phyloP scores from a whole-genome alignment of 2,113 vertebrate genomes.

The Nothocercus julius region DNA sequence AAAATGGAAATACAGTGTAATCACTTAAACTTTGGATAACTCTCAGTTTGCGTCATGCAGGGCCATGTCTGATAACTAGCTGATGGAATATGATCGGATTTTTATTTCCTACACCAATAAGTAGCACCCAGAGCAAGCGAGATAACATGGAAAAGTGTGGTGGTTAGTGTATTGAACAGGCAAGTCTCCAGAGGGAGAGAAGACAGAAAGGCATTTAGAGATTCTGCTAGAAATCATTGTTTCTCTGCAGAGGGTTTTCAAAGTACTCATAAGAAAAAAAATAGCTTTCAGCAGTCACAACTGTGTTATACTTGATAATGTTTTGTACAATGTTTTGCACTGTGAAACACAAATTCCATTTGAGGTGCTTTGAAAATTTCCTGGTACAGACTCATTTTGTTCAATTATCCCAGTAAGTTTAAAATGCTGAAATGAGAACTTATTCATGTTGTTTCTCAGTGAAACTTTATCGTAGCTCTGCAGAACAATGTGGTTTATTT shows the following conservation, averaged over 20 bases:
- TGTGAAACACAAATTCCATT: constrained; percentile 44
- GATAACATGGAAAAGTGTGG: not conserved
- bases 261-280: not conserved
- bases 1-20: not conserved
- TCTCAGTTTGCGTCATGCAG: not conserved
- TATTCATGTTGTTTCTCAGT: not conserved
- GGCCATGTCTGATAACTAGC: not conserved
- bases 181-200: not conserved
- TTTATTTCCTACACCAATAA: not conserved
- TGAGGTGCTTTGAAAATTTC: constrained; percentile 32
- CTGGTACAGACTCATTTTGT: not conserved
- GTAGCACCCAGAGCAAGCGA: constrained; percentile 15
- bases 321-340: constrained; percentile 21
- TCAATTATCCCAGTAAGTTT: not conserved
- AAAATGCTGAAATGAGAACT: constrained; percentile 34
- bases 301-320: not conserved
- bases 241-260: not conserved
- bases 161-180: not conserved
- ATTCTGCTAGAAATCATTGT: constrained; percentile 27
- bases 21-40: not conserved
- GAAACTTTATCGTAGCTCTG: not conserved
- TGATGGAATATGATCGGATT: not conserved
- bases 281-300: constrained; percentile 28
- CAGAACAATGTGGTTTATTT: not conserved
- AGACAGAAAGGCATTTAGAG: constrained; percentile 19